Evolutionary conservation across 2,888 invertebrate species (phyloP).

Genomic region (Epirrhoe tristata): DNA sequence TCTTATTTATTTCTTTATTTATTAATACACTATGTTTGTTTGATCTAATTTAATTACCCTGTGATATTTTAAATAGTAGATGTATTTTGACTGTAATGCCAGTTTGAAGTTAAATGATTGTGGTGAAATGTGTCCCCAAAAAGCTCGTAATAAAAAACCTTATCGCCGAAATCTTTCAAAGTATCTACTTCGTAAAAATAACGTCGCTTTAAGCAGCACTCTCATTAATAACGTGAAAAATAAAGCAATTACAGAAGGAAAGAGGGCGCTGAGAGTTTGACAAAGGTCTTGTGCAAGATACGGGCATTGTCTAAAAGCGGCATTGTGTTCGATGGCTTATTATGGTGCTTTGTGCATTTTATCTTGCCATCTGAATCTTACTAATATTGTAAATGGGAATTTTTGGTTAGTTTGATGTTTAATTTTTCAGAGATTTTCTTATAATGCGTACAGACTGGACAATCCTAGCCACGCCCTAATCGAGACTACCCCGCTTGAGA

Average conservation of each 20-base stretch:
- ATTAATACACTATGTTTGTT: no score
- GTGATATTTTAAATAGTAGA: no score
- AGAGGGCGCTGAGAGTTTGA: constrained; percentile 8
- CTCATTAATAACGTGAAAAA: constrained; percentile 38
- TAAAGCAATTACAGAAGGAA: constrained; percentile 28
- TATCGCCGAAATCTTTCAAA: constrained; percentile 25
- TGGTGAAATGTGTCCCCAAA: constrained; percentile 10
- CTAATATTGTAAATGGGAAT: background rate
- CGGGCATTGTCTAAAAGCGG: constrained; percentile 17
- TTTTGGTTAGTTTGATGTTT: background rate
- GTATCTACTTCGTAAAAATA: constrained; percentile 35
- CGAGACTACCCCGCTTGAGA: no score
- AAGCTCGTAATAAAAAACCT: constrained; percentile 27
- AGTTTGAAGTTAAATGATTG: background rate
- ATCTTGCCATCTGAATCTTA: background rate
- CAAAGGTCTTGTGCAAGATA: constrained; percentile 21
- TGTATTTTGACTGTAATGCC: background rate
- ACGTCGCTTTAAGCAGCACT: constrained; percentile 34
- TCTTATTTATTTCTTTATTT: no score
- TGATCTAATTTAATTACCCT: no score
- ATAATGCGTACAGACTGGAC: background rate
- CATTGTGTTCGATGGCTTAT: constrained; percentile 19
- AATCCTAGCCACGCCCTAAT: no score
- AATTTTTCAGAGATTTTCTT: background rate
- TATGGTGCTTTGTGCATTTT: constrained; percentile 6